Base-by-base conservation (phyloP, 2,888 invertebrate species). In the Lithophane semibrunnea region DNA sequence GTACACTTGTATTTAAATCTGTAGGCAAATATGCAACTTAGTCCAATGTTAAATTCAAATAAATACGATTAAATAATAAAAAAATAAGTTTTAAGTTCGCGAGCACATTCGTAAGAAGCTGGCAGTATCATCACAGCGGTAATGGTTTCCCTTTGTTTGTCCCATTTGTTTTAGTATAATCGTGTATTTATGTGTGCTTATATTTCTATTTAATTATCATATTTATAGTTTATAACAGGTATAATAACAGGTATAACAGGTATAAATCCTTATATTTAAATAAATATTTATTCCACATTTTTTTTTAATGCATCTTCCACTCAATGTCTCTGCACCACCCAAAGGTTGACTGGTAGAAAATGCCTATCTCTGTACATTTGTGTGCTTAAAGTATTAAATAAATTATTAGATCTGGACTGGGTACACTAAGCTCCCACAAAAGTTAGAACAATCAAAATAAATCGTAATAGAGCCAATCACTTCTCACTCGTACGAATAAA, bases 381-480 rank as follows among this genome's bases (percentile, higher is more conserved):
- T 56, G 56, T 56, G n/a, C 56, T n/a, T 9, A 54, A 3, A 56
- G 12, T n/a, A 13, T n/a, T n/a, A 56, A 10, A n/a, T n/a, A 56
- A 56, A 24, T 0, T 18, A 54, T 60, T 54, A 70, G 3, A 61
- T 61, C 49, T 13, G 70, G 66, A 71, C 71, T 58, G 37, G 10
- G 1, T 42, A 61, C 54, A 42, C 37, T 47, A 64, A 64, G 13
- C 60, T 37, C 12, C 24, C 52, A 83, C 49, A 78, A 68, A 18
- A 80, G 5, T 37, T 58, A 58, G 49, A 54, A 72, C 71, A 69
- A 70, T 85, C 54, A 68, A 75, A 82, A 78, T 69, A 82, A 64
- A 83, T 74, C 60, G 74, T 71, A 75, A 75, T 52, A 75, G 42
- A 81, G 54, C 54, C 77, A 83, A 86, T 83, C 83, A 86, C 73